Evolutionary conservation across 2,888 invertebrate species (phyloP).

Genomic region (Nipponacmea schrenckii): DNA sequence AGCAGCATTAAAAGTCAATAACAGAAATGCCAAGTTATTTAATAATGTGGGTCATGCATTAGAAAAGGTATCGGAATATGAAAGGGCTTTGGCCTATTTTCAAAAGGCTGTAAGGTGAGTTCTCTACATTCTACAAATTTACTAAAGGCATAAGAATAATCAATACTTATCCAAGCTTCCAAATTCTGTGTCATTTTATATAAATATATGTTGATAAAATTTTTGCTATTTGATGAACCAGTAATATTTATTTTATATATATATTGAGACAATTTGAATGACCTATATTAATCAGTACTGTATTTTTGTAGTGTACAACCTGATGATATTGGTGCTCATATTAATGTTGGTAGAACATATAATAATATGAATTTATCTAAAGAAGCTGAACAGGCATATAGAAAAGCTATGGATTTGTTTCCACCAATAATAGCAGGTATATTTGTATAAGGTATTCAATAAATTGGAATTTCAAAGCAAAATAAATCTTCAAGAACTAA

Average conservation of each 20-base stretch:
- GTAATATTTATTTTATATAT: no score
- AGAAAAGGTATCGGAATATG: constrained; percentile 78
- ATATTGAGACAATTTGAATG: no score
- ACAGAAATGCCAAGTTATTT: constrained; percentile 92
- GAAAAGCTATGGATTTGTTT: constrained; percentile 73
- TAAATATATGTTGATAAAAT: no score
- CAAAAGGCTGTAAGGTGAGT: constrained; percentile 82
- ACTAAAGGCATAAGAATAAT: no score
- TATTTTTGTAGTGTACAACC: constrained; percentile 80
- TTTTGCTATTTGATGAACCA: no score
- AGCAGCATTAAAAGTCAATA: constrained; percentile 85
- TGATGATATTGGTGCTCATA: constrained; percentile 96
- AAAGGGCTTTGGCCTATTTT: constrained; percentile 89
- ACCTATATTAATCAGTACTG: no score
- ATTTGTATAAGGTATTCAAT: no score
- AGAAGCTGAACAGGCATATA: constrained; percentile 92
- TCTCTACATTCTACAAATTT: neutral
- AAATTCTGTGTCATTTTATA: no score
- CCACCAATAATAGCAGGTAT: constrained; percentile 64
- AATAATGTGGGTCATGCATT: constrained; percentile 97
- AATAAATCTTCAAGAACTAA: no score
- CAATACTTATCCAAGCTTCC: no score
- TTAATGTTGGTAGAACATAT: constrained; percentile 94
- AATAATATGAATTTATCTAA: constrained; percentile 88
- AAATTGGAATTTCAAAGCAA: neutral